These are phyloP conservation scores for Pseudochirops corinnae DNA, from an alignment of 2,797 vertebrate species.

Conservation along the genomic window DNA sequence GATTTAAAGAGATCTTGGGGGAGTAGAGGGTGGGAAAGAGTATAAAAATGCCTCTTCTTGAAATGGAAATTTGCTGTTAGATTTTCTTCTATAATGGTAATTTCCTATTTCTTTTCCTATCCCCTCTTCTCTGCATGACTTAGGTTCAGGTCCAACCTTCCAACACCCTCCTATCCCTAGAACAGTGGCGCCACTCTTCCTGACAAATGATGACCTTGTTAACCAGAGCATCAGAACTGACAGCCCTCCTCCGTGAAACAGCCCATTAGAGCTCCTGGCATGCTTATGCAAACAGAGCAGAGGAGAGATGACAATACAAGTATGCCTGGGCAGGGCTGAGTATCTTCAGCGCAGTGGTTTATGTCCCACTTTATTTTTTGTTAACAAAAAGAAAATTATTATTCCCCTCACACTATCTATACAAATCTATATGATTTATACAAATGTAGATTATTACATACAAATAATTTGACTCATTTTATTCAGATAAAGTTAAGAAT, in stretches of 20 bases:
- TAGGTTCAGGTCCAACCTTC: not conserved
- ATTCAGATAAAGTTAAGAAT: not conserved
- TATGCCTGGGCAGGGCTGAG: not conserved
- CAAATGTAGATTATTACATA: not conserved
- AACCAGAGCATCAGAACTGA: not conserved
- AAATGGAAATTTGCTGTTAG: not conserved
- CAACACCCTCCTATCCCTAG: not conserved
- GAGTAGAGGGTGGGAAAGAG: not conserved
- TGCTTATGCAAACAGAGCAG: not conserved
- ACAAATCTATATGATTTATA: not conserved
- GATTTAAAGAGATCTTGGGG: not conserved
- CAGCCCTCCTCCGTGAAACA: not conserved
- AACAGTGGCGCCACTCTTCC: not conserved
- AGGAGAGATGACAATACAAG: not conserved
- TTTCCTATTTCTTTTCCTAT: not conserved
- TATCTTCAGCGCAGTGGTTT: not conserved
- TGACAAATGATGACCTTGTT: not conserved
- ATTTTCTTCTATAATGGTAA: not conserved
- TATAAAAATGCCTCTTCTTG: not conserved
- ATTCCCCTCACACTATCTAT: not conserved
- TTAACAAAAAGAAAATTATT: not conserved
- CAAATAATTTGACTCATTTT: not conserved
- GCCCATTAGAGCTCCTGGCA: not conserved
- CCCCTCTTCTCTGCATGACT: not conserved
- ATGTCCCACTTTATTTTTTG: not conserved